Evolutionary conservation across 2,113 vertebrate species (phyloP).

Genomic region (Lophius piscatorius): DNA sequence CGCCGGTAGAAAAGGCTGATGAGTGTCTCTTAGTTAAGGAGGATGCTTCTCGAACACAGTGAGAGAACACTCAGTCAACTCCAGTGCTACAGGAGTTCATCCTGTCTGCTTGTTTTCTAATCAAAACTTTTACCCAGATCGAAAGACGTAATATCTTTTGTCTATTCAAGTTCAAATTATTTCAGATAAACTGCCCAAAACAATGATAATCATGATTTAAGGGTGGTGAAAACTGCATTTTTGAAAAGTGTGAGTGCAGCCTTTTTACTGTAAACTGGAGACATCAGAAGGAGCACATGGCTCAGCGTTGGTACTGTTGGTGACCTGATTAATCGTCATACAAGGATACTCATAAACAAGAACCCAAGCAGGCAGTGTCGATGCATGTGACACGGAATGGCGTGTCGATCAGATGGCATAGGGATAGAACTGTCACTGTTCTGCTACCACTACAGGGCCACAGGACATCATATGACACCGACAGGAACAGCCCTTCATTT

Average conservation of each 20-base stretch:
- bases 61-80: conserved; percentile 29
- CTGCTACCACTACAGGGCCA: conserved; percentile 86
- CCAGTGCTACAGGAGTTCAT: conserved; percentile 23
- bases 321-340: conserved; percentile 80
- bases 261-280: conserved; percentile 31
- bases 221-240: conserved; percentile 26
- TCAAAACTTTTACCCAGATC: conserved; percentile 2
- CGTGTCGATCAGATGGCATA: conserved; percentile 89
- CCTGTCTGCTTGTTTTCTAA: conserved; percentile 16
- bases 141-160: neutral
- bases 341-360: conserved; percentile 27
- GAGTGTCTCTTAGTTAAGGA: conserved; percentile 23
- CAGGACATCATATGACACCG: conserved; percentile 90
- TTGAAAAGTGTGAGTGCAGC: conserved; percentile 33
- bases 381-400: conserved; percentile 90
- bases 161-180: neutral
- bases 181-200: conserved; percentile 23
- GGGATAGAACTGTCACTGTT: conserved; percentile 97
- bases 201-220: conserved; percentile 13
- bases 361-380: conserved; percentile 51
- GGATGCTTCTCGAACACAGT: conserved; percentile 1
- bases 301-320: conserved; percentile 80
- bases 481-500: conserved; percentile 83
- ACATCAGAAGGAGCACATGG: conserved; percentile 80
- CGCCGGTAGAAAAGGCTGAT: conserved; percentile 15